Conservation (phyloP, 2,797 vertebrate species). For the Valencia hispanica region DNA sequence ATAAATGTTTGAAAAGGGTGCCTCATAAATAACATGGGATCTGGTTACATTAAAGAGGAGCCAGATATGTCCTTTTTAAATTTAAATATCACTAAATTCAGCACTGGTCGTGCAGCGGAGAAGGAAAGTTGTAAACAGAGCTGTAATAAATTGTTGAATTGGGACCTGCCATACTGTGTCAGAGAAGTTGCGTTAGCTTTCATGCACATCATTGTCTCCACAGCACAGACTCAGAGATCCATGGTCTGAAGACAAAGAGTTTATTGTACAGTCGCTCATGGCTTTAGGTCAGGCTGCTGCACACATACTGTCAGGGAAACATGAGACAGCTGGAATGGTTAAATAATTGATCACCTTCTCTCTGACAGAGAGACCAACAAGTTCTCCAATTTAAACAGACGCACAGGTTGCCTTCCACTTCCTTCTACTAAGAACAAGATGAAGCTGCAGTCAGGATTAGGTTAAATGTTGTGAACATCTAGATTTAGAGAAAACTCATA, state of each 20-base stretch:
- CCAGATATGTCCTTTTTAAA: background rate
- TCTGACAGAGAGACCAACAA: background rate
- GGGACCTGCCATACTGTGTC: background rate
- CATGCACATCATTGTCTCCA: background rate
- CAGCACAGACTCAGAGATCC: background rate
- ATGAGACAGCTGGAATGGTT: conserved; percentile 5
- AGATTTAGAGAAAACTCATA: background rate
- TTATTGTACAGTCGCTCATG: background rate
- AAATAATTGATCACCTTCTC: conserved; percentile 4
- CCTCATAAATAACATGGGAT: background rate
- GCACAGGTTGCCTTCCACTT: background rate
- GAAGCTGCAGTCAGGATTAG: background rate
- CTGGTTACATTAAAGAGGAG: background rate
- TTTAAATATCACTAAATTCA: background rate
- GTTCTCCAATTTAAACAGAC: background rate
- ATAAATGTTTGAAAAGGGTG: background rate
- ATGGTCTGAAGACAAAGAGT: background rate
- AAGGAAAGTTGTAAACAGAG: background rate
- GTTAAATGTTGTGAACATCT: background rate
- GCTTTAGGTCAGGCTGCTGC: background rate
- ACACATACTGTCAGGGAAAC: background rate
- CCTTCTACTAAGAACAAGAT: background rate
- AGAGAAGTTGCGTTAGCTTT: background rate
- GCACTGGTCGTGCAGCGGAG: background rate
- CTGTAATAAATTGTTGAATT: background rate